Conservation (phyloP, 1,140 invertebrate species). For the Glossosoma conforme region DNA sequence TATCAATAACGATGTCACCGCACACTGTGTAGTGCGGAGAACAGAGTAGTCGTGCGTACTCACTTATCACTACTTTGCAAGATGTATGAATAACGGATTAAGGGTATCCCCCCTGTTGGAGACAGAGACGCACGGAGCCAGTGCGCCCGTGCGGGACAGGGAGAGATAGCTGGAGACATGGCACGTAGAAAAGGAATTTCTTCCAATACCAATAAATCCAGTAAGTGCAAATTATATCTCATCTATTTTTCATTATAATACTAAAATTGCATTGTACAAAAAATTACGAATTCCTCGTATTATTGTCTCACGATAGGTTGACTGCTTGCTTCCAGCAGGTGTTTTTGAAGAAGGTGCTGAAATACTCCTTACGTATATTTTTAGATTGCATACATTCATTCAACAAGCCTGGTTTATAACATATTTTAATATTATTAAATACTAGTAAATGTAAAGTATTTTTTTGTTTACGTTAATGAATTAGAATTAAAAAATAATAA, state of each 20-base stretch:
- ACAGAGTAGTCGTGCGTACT: constrained; percentile 23
- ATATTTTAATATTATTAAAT: too few species aligned
- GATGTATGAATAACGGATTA: constrained; percentile 40
- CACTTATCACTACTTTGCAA: constrained; percentile 34
- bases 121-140: constrained; percentile 23
- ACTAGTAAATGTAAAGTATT: too few species aligned
- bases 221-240: constrained; percentile 23
- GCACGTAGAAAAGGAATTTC: constrained; percentile 29
- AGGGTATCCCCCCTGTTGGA: constrained; percentile 36
- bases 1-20: constrained; percentile 18
- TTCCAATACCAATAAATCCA: constrained; percentile 23
- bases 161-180: constrained; percentile 28
- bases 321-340: not conserved
- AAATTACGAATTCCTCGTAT: too few species aligned
- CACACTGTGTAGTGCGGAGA: constrained; percentile 24
- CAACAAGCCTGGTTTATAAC: too few species aligned
- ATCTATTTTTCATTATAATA: too few species aligned
- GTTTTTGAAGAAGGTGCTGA: constrained; percentile 1
- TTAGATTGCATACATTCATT: too few species aligned
- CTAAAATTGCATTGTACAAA: too few species aligned
- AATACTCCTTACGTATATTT: too few species aligned
- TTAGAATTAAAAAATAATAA: too few species aligned
- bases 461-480: too few species aligned
- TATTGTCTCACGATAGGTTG: too few species aligned
- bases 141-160: constrained; percentile 24